Percentiles rank a stretch among this genome's conserved stretches.
Conservation (phyloP, 2,797 vertebrate species). For the Siniperca obscura region DNA sequence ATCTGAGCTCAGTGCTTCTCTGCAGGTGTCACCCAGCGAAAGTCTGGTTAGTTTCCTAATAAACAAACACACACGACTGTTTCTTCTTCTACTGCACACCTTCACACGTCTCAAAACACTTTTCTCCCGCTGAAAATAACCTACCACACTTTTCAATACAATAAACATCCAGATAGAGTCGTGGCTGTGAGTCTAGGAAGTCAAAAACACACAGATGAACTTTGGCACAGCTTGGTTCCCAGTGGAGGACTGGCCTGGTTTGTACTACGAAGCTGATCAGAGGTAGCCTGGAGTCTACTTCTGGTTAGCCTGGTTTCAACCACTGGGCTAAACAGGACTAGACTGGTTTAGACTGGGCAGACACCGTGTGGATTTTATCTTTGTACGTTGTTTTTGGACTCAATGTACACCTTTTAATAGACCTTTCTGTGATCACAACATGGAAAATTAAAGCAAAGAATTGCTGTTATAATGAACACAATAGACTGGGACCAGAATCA, state of each 20-base stretch:
- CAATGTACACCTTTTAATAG: too few species aligned
- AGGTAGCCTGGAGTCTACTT: not conserved
- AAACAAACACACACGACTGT: not conserved
- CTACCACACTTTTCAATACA: not conserved
- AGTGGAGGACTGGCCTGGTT: not conserved
- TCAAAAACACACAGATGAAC: not conserved
- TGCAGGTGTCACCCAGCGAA: not conserved
- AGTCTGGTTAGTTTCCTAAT: conserved; percentile 1
- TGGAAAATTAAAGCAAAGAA: not conserved
- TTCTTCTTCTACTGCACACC: conserved; percentile 11
- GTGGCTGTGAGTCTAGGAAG: not conserved
- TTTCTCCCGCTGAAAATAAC: not conserved
- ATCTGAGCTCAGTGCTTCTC: conserved; percentile 8
- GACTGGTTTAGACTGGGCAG: not conserved
- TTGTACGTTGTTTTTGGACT: not conserved
- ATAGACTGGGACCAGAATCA: not conserved
- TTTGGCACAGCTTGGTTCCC: not conserved
- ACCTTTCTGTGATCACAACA: not conserved
- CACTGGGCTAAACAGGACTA: not conserved
- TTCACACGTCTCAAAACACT: not conserved
- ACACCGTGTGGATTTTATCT: not conserved
- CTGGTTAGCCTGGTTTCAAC: not conserved
- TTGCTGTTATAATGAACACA: too few species aligned
- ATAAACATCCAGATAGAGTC: not conserved
- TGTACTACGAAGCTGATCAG: not conserved